Base-by-base conservation (phyloP, 2,113 vertebrate genomes). In the Archocentrus centrarchus region DNA sequence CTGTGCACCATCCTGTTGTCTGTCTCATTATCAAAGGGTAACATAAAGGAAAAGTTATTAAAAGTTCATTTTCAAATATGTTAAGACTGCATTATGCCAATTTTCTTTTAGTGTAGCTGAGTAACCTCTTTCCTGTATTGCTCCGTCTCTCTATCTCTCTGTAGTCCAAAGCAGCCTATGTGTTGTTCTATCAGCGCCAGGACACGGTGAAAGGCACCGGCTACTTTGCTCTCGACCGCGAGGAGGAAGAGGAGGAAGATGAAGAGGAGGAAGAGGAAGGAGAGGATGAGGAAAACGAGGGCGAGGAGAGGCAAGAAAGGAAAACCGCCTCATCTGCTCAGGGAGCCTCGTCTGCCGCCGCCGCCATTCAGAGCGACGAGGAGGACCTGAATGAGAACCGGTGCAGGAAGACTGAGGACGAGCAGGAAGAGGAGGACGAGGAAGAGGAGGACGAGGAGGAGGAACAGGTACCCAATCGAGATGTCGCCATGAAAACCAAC, bases 91-190 rank as follows among this genome's bases (percentile, higher is more conserved):
- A 30, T 50, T 24, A 7, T 7, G 24, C 30, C 39, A 27, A 2
- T 17, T 50, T 6, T 50, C 14, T 50, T 50, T 50, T 50, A 9
- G 55, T 55, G 47, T 0, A 32, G 11, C 1, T n/a, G 68, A 68
- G 24, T 47, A 20, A 6, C 3, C 8, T 24, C 64, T 22, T 79
- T 62, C 22, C 8, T 78, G 63, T 93, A 85, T 89, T n/a, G 35
- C 30, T 41, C 13, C 66, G 93, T 11, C 9, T 35, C 32, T 6
- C 32, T 68, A 24, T 24, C 9, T 68, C 3, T 86, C 24, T 37
- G 24, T 9, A 99, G 98, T 99, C 98, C 93, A 99, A 99, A 96
- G 98, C 98, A 44, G 98, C 97, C 0, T 99, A 99, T 30, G 98
- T 99, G 81, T 96, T 99, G 61, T 99, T 99, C 96, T 99, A 99